Conservation (phyloP, 1,140 invertebrate species). For the Aphelenchoides avenae region DNA sequence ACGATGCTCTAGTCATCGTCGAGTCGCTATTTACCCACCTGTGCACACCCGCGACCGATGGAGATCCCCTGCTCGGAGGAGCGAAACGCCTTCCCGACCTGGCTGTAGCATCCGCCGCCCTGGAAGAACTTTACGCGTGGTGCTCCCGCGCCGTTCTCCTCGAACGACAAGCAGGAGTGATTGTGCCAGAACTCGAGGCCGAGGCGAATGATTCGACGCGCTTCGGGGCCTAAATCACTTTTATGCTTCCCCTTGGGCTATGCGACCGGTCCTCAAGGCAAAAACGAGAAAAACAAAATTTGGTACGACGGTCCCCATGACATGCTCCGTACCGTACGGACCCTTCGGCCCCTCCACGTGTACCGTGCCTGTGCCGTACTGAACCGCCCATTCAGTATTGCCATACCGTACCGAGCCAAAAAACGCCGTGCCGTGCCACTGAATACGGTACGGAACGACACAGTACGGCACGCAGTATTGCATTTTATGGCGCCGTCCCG, state of each 20-base stretch:
- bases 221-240: slow-evolving; percentile 16
- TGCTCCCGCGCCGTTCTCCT: slow-evolving; percentile 21
- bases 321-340: no score
- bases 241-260: no score
- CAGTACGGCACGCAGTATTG: no score
- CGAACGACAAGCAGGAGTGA: slow-evolving; percentile 34
- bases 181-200: slow-evolving; percentile 35
- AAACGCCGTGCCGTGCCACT: no score
- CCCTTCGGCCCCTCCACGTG: no score
- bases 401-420: no score
- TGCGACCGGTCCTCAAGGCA: no score
- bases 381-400: no score
- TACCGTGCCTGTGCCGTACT: no score
- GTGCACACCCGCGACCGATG: slow-evolving; percentile 28
- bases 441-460: no score
- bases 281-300: no score
- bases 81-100: slow-evolving; percentile 29
- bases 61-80: slow-evolving; percentile 18
- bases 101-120: slow-evolving; percentile 32
- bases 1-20: background rate
- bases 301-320: background rate
- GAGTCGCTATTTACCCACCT: slow-evolving; percentile 8
- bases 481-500: no score
- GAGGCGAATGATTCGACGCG: slow-evolving; percentile 28
- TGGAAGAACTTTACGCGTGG: slow-evolving; percentile 34